Conservation (phyloP, 2,113 vertebrate genomes). For the Halcyon senegalensis region DNA sequence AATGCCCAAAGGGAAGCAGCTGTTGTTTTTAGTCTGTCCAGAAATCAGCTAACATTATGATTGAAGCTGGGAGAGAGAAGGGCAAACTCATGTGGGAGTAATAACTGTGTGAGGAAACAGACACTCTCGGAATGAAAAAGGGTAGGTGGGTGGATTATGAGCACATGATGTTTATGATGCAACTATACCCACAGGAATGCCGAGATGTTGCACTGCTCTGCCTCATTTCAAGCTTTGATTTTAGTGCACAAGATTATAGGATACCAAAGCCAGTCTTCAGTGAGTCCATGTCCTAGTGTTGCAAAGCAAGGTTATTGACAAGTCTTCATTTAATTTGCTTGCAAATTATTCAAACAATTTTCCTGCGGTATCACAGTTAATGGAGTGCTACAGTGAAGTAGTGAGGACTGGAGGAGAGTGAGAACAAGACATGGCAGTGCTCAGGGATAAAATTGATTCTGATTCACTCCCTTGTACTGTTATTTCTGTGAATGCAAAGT, state of each 20-base stretch:
- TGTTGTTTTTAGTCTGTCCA: slow-evolving; percentile 51
- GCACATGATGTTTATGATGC: neutral
- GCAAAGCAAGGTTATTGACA: neutral
- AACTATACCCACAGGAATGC: slow-evolving; percentile 43
- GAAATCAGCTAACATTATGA: slow-evolving; percentile 44
- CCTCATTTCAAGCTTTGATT: slow-evolving; percentile 16
- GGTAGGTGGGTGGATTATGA: slow-evolving; percentile 49
- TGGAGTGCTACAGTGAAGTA: neutral
- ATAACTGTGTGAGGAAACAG: slow-evolving; percentile 38
- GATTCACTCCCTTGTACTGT: neutral
- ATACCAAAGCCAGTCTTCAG: neutral
- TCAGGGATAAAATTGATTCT: neutral
- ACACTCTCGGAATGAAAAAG: slow-evolving; percentile 28
- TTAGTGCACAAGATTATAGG: neutral
- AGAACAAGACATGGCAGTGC: neutral
- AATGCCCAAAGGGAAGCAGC: slow-evolving; percentile 36
- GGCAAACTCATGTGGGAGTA: slow-evolving; percentile 35
- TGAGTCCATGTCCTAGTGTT: neutral
- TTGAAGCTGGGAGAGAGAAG: slow-evolving; percentile 14
- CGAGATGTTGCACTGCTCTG: slow-evolving; percentile 19
- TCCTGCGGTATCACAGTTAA: neutral
- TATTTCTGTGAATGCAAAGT: neutral
- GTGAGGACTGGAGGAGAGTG: neutral
- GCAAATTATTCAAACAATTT: neutral
- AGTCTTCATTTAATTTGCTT: neutral